Evolutionary conservation across 2,888 invertebrate genomes (phyloP).

Genomic region (Tenthredo mesomela): DNA sequence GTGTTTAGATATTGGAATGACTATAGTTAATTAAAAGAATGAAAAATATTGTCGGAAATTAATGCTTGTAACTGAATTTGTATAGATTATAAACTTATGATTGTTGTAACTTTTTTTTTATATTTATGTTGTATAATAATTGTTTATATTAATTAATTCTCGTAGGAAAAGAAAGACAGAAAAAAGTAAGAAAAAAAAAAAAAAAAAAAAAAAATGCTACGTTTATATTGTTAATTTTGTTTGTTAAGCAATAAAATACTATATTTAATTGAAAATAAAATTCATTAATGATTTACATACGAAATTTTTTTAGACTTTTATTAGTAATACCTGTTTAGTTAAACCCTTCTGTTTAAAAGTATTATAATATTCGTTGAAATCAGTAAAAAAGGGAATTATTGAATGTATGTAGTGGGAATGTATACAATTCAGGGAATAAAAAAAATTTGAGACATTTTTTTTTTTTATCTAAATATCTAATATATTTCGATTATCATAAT

Average conservation of each 20-base stretch:
- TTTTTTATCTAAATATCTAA: constrained; percentile 59
- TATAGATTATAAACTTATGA: constrained; percentile 8
- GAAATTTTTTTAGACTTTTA: not conserved
- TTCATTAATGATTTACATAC: not conserved
- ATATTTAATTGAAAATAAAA: constrained; percentile 59
- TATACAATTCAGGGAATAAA: not conserved
- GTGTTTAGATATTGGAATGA: not conserved
- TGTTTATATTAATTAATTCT: constrained; percentile 11
- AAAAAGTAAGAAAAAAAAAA: not conserved
- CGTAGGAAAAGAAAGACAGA: not conserved
- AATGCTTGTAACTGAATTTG: not conserved
- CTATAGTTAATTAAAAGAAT: not conserved
- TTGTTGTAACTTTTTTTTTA: not conserved
- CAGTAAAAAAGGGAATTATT: not conserved
- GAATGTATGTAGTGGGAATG: not conserved
- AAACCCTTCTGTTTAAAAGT: not conserved
- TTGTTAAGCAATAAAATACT: constrained; percentile 73
- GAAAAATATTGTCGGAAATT: not conserved
- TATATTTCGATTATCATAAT: constrained; percentile 59
- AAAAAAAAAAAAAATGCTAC: not conserved
- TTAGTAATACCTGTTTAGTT: not conserved
- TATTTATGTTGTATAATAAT: constrained; percentile 35
- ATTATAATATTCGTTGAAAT: not conserved
- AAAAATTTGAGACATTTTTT: not conserved
- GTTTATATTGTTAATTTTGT: constrained; percentile 70